Evolutionary conservation across 2,113 vertebrate genomes (phyloP), one percentile per base, ranked within the genome.

Genomic region (Phyllostomus discolor): DNA sequence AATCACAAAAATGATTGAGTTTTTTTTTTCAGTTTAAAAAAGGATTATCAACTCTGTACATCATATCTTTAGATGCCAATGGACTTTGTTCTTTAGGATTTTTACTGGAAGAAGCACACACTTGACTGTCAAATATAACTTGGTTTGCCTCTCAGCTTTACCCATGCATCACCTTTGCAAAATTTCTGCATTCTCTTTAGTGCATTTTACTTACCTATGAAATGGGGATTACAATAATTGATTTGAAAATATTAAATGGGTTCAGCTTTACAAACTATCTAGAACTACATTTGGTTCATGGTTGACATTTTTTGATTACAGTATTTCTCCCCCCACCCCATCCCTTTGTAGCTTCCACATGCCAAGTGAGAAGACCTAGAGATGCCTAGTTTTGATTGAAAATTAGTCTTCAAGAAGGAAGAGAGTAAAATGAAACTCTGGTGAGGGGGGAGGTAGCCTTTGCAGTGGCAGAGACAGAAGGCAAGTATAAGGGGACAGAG

Each of bases 1-100:
- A 97, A 96, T 98, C 97, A 96, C 97, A 97, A 91, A 96, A 96
- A 95, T 97, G 96, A 98, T 96, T 97, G 97, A 96, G 93, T 90
- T 97, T 98, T 59, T 94, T n/a, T n/a, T 97, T 94, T 96, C 94
- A 95, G 83, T 97, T 85, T 93, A 96, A 97, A 84, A 84, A 93
- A 52, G 75, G 80, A 97, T 95, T 96, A 97, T 97, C 95, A 96
- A 59, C 89, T 91, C 97, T 95, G 89, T 76, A 95, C 94, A 94
- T 96, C 59, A 59, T 95, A 85, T 96, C 97, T 97, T 91, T 96
- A 92, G 96, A 96, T 93, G 69, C 54, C 28, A 17, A 17, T 88
- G 84, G 89, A 69, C 16, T 85, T 64, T 86, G 31, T 88, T 69
- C 64, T 76, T 67, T 7, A 66, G 86, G 41, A 95, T 52, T 97